A percentile compares a stretch with the other conserved stretches of the same genome.
phyloP scores from a whole-genome alignment of 2,888 invertebrate species.

The Podotricha telesiphe region DNA sequence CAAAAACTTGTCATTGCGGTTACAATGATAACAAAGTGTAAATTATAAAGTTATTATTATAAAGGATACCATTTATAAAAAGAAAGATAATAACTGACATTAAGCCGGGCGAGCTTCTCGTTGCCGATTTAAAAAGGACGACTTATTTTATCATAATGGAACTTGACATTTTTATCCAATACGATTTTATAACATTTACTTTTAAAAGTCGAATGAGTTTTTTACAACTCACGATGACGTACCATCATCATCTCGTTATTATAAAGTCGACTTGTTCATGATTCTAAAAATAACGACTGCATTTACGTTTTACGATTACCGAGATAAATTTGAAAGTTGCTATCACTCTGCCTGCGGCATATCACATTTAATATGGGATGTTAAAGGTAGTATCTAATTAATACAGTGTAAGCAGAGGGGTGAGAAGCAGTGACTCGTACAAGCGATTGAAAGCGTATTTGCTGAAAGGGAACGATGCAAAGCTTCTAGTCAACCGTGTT shows the following conservation, averaged over 20 bases:
- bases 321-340: conserved; percentile 6
- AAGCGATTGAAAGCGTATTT: conserved; percentile 65
- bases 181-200: conserved; percentile 36
- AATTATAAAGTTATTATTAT: conserved; percentile 42
- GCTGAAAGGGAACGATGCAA: conserved; percentile 64
- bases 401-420: conserved; percentile 54
- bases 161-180: conserved; percentile 43
- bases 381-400: conserved; percentile 45
- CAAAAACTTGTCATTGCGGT: conserved; percentile 41
- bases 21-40: conserved; percentile 43
- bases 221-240: conserved; percentile 18
- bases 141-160: conserved; percentile 43
- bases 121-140: conserved; percentile 38
- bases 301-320: not conserved
- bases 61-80: conserved; percentile 40
- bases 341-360: not conserved
- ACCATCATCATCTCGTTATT: conserved; percentile 12
- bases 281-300: conserved; percentile 8
- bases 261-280: conserved; percentile 21
- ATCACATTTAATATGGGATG: conserved; percentile 22
- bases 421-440: conserved; percentile 71
- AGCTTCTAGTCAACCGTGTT: conserved; percentile 70
- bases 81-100: conserved; percentile 42
- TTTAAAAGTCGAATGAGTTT: conserved; percentile 24
- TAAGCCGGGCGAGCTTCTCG: conserved; percentile 39